Percentiles rank a stretch among this genome's conserved stretches.
These are phyloP conservation scores for Ericerus pela DNA, from an alignment of 1,140 invertebrate genomes.

Conservation along the genomic window DNA sequence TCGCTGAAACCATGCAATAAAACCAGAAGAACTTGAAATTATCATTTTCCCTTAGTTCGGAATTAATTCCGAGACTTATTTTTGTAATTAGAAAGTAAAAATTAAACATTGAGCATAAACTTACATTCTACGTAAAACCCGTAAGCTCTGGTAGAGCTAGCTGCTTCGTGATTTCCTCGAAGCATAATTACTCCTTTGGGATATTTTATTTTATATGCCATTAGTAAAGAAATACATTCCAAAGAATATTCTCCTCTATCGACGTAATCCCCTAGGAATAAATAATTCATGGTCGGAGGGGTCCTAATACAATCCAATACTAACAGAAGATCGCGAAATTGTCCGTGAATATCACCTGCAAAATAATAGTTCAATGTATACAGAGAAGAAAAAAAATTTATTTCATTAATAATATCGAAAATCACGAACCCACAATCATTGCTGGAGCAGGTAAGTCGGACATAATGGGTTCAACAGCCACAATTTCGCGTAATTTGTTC, in stretches of 20 bases:
- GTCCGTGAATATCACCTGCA: slow-evolving; percentile 84
- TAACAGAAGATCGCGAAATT: slow-evolving; percentile 79
- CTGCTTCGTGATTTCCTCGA: slow-evolving; percentile 76
- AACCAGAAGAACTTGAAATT: no score
- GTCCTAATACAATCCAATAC: slow-evolving; percentile 95
- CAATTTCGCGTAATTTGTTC: background rate
- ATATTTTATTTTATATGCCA: slow-evolving; percentile 92
- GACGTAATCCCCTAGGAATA: slow-evolving; percentile 88
- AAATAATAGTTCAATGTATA: no score
- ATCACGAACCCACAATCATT: slow-evolving; percentile 1
- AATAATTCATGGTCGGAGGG: slow-evolving; percentile 87
- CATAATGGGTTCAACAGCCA: background rate
- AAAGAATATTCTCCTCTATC: slow-evolving; percentile 74
- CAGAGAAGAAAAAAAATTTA: no score
- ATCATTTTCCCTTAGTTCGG: no score
- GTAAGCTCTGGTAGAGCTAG: slow-evolving; percentile 73
- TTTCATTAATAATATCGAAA: background rate
- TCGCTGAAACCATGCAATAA: no score
- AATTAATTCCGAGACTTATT: background rate
- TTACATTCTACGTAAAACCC: slow-evolving; percentile 82
- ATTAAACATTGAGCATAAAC: slow-evolving; percentile 5
- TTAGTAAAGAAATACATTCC: slow-evolving; percentile 67
- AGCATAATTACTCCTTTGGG: slow-evolving; percentile 85
- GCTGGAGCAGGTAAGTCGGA: background rate
- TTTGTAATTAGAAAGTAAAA: background rate